Conservation (phyloP, 2,888 invertebrate species). For the Lasius platythorax region DNA sequence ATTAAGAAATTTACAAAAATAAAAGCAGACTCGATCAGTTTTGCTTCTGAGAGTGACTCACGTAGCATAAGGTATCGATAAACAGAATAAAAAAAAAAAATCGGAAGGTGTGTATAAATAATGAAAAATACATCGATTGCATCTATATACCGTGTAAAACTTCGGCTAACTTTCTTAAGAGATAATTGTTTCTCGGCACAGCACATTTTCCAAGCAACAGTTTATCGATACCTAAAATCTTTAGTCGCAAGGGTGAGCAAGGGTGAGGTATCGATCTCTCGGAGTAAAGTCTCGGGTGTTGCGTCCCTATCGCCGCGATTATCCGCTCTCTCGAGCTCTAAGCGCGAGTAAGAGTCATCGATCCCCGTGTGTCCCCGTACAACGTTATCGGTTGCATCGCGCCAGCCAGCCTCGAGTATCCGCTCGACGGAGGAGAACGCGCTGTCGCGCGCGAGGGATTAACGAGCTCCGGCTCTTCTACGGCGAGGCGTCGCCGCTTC, state of each 20-base stretch:
- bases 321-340: conserved; percentile 1
- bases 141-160: not conserved
- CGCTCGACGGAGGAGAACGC: not conserved
- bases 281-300: not conserved
- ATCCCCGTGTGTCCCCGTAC: not conserved
- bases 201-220: not conserved
- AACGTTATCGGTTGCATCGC: not conserved
- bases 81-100: not conserved
- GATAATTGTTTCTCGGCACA: not conserved
- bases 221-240: not conserved
- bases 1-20: no score
- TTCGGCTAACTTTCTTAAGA: not conserved
- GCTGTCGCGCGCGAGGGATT: conserved; percentile 57
- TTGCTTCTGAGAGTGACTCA: no score
- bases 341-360: conserved; percentile 11
- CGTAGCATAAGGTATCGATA: not conserved
- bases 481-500: conserved; percentile 60
- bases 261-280: not conserved
- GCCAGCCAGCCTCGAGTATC: not conserved
- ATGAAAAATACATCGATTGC: not conserved
- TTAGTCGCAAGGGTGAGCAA: not conserved
- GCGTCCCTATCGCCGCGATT: not conserved
- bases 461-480: conserved; percentile 65
- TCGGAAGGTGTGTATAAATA: not conserved
- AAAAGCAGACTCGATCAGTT: no score